Conservation (phyloP, 2,797 vertebrate species). For the Lithobates sylvaticus region DNA sequence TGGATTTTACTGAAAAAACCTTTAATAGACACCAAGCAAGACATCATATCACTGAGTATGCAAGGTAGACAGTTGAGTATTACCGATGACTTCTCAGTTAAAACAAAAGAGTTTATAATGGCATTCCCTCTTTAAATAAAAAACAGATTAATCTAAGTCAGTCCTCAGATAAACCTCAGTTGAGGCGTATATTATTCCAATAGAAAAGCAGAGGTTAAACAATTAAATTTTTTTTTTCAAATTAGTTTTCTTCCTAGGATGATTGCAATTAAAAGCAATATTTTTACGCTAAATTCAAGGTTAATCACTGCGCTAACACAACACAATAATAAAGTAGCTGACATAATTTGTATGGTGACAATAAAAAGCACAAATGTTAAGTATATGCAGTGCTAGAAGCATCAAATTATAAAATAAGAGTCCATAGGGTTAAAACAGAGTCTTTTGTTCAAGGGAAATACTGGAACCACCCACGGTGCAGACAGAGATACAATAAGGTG, state of each 20-base stretch:
- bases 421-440: no score
- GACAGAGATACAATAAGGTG: no score
- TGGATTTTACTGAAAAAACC: no score
- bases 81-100: not conserved
- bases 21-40: no score
- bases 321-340: no score
- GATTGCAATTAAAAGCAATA: slow-evolving; percentile 1
- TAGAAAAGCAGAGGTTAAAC: not conserved
- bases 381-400: no score
- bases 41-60: not conserved
- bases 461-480: no score
- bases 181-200: not conserved
- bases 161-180: not conserved
- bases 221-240: not conserved
- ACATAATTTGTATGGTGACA: no score
- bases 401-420: no score
- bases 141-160: not conserved
- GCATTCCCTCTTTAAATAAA: not conserved
- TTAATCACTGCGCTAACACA: no score
- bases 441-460: no score
- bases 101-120: not conserved
- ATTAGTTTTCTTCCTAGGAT: not conserved
- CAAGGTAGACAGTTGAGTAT: not conserved
- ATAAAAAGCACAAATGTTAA: no score
- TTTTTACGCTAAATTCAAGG: not conserved